Evolutionary conservation across 2,113 vertebrate species (phyloP), one percentile per base, ranked within the genome.

Genomic region (Pachyramphus minor): DNA sequence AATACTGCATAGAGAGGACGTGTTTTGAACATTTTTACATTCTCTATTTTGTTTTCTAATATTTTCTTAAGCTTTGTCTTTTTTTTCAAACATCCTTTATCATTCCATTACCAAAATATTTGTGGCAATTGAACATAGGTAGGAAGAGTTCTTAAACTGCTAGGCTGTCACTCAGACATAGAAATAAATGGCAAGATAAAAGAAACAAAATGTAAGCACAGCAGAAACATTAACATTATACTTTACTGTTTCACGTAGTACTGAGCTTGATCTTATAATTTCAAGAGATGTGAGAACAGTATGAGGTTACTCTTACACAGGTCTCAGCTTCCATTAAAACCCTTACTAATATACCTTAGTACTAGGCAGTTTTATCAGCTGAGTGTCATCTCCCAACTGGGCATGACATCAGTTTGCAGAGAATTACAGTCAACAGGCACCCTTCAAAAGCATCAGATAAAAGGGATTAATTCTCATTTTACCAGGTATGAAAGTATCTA

Each of bases 241-340:
- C 31, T n/a, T 42, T 0, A 0, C 39, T 24, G 22, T 44, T 83
- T 60, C 31, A 30, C 56, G 19, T 1, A 27, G 24, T 28, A 12
- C 73, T 49, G 58, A 71, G 37, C 24, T 42, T 41, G 7, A 39
- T 20, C 52, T 44, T 62, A 3, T 4, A 2, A 80, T 17, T 50
- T 50, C 37, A 71, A 56, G 17, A 12, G 42, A 68, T 45, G 7
- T 8, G 19, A 72, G 28, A 1, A 3, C n/a, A 63, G 31, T 28
- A 52, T 11, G 11, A 60, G 3, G n/a, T 33, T 15, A 21, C 28
- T 56, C 30, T 39, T 55, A 53, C 8, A 21, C 5, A n/a, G 33
- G 17, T 37, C 27, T 58, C 42, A 39, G 35, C 27, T 69, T 90
- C 58, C 30, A 78, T 23, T 58, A 56, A 52, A 78, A 63, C 39